phyloP scores from a whole-genome alignment of 2,113 vertebrate species.

The Hypomesus transpacificus region DNA sequence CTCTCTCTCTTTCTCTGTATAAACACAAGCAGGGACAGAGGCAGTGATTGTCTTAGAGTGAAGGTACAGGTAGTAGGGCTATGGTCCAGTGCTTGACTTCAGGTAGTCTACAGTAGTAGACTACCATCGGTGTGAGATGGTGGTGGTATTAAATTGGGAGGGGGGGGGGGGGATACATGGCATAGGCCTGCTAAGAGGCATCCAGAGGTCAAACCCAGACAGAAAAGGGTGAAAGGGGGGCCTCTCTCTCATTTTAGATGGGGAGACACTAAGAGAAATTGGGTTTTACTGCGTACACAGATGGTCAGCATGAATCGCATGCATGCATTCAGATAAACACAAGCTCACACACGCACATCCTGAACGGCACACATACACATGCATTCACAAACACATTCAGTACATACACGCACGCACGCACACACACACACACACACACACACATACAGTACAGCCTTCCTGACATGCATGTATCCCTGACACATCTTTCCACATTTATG shows the following conservation, averaged over 20 bases:
- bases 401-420: background rate
- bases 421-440: slow-evolving; percentile 1
- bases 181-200: background rate
- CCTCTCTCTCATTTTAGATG: background rate
- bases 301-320: slow-evolving; percentile 27
- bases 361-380: background rate
- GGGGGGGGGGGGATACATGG: background rate
- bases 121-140: background rate
- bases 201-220: background rate
- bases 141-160: background rate
- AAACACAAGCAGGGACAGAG: no score
- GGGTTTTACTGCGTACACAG: slow-evolving; percentile 29
- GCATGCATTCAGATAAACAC: background rate
- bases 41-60: no score
- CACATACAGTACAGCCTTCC: background rate
- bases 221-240: background rate
- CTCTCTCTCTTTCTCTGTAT: background rate
- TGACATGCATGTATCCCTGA: slow-evolving; percentile 1
- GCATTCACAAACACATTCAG: background rate
- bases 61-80: no score
- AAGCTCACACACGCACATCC: background rate
- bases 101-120: no score
- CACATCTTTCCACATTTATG: background rate
- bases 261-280: background rate
- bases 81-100: no score